Conservation (phyloP, 2,797 vertebrate species). For the Percopsis omiscomaycus region DNA sequence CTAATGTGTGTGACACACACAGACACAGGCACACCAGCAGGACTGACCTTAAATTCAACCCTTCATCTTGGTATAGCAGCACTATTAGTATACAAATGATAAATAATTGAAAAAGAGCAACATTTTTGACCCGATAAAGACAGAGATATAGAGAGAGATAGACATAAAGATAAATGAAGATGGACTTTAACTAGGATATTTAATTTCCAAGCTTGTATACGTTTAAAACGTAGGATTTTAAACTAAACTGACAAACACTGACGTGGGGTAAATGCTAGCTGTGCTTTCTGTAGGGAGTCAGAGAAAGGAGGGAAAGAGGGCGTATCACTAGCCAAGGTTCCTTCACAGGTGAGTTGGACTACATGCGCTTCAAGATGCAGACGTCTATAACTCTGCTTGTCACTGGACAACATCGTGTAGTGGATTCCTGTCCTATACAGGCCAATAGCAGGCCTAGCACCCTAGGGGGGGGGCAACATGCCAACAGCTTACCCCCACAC, state of each 20-base stretch:
- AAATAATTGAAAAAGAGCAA: no score
- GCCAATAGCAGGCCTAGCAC: constrained; percentile 34
- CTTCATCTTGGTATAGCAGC: neutral
- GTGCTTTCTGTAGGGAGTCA: no score
- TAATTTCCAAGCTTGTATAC: no score
- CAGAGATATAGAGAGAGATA: no score
- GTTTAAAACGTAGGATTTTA: no score
- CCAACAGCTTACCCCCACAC: constrained; percentile 40
- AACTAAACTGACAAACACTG: no score
- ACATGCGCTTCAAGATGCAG: neutral
- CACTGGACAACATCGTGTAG: neutral
- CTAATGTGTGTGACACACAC: constrained; percentile 2
- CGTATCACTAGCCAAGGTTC: no score
- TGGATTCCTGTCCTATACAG: constrained; percentile 22
- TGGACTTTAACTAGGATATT: no score
- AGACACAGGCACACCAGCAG: constrained; percentile 2
- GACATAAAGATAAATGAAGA: no score
- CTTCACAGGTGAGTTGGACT: neutral
- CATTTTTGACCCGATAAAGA: no score
- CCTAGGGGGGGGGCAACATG: constrained; percentile 20
- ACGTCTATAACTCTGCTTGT: neutral
- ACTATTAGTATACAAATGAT: neutral
- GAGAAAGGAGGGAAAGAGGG: neutral
- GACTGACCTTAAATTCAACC: constrained; percentile 34
- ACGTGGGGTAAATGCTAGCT: no score